Evolutionary conservation across 1,140 invertebrate species (phyloP).

Genomic region (Scylla paramamosain): DNA sequence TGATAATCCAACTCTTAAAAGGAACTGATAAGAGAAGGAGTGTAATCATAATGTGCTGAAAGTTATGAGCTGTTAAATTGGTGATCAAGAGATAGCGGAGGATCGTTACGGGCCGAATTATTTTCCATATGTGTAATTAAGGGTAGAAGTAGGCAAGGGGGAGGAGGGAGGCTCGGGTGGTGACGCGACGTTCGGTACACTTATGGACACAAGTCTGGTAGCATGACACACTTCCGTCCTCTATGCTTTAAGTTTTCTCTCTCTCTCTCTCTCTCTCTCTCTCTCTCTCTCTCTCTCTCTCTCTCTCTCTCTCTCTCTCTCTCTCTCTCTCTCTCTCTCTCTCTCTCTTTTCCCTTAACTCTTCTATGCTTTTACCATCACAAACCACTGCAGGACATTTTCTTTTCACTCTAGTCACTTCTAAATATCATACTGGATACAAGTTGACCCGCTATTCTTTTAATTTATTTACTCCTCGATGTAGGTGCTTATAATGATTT

Average conservation of each 20-base stretch:
- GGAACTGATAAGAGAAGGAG: conserved; percentile 1
- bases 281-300: not conserved
- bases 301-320: conserved; percentile 25
- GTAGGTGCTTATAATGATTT: too few species aligned
- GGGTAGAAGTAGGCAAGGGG: not conserved
- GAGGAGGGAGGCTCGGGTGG: not conserved
- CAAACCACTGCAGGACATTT: too few species aligned
- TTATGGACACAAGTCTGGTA: too few species aligned
- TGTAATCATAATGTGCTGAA: conserved; percentile 15
- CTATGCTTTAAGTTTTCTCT: not conserved
- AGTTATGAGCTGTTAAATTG: conserved; percentile 16
- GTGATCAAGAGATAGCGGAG: conserved; percentile 21
- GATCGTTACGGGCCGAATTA: conserved; percentile 7
- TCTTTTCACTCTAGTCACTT: too few species aligned
- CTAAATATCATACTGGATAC: too few species aligned
- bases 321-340: too few species aligned
- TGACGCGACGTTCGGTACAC: not conserved
- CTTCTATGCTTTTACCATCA: too few species aligned
- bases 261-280: not conserved
- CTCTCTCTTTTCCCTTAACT: too few species aligned
- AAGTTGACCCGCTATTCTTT: too few species aligned
- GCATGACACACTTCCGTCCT: not conserved
- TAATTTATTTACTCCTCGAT: too few species aligned
- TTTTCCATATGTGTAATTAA: conserved; percentile 24
- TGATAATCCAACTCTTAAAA: conserved; percentile 11